phyloP scores from a whole-genome alignment of 2,113 vertebrate species.

The Oenanthe oenanthe region DNA sequence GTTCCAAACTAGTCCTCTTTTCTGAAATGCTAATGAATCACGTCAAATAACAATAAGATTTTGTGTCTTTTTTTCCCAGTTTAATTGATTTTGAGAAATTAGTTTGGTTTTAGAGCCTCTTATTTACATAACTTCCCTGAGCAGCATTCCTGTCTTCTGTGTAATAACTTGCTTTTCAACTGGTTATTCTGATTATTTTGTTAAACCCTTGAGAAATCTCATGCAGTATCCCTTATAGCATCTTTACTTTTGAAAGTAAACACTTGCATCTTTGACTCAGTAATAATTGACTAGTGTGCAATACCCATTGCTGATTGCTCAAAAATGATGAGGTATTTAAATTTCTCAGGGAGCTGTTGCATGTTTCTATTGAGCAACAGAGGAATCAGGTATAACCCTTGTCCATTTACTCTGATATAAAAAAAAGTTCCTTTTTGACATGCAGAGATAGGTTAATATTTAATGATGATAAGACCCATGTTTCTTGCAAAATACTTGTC shows the following conservation, averaged over 20 bases:
- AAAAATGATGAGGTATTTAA: background rate
- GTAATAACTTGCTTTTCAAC: background rate
- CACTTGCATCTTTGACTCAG: background rate
- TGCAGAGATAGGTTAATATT: constrained; percentile 21
- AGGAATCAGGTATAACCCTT: background rate
- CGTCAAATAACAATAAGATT: background rate
- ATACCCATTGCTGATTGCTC: background rate
- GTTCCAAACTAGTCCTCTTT: background rate
- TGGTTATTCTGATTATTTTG: background rate
- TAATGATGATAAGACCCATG: background rate
- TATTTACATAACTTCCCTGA: background rate
- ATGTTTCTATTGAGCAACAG: background rate
- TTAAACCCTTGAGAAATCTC: background rate
- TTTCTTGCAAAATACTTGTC: background rate
- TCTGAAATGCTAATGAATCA: background rate
- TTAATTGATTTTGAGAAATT: background rate
- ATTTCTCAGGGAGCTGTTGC: background rate
- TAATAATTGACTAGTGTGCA: background rate
- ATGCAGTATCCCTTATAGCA: background rate
- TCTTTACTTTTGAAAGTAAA: background rate
- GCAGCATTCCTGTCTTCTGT: background rate
- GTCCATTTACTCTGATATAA: background rate
- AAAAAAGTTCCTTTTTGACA: background rate
- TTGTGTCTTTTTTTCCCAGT: background rate
- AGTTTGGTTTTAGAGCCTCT: background rate